Evolutionary conservation across 2,888 invertebrate species (phyloP).

Genomic region (Eretmocerus hayati): DNA sequence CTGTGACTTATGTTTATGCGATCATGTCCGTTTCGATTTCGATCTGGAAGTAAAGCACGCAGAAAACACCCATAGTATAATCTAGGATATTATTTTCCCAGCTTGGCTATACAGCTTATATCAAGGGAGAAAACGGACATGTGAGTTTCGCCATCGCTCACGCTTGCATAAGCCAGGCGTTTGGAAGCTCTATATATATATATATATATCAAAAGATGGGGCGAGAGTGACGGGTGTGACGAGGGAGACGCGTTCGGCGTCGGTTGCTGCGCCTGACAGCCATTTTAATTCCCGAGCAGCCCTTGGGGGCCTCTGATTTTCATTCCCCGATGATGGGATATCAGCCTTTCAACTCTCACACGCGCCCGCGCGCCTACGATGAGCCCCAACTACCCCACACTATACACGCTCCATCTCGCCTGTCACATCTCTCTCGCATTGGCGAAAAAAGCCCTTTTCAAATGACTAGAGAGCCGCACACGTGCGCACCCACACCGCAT

Average conservation of each 20-base stretch:
- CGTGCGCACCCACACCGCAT: constrained; percentile 11
- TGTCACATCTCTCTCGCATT: constrained; percentile 32
- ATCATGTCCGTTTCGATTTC: too few species aligned
- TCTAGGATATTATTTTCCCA: too few species aligned
- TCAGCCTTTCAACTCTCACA: constrained; percentile 21
- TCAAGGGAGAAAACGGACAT: too few species aligned
- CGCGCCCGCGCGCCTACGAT: not conserved
- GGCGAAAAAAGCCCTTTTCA: too few species aligned
- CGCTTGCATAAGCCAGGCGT: too few species aligned
- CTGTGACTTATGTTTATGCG: too few species aligned
- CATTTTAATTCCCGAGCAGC: constrained; percentile 39
- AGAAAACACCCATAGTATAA: too few species aligned
- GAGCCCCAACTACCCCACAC: not conserved
- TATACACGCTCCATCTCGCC: constrained; percentile 32
- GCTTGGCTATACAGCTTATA: too few species aligned
- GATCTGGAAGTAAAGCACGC: too few species aligned
- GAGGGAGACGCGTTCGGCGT: constrained; percentile 1
- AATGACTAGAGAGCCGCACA: not conserved
- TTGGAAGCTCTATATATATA: not conserved
- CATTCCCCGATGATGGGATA: constrained; percentile 31
- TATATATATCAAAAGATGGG: not conserved
- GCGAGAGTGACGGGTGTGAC: not conserved
- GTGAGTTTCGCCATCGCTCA: too few species aligned
- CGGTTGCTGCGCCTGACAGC: constrained; percentile 37
- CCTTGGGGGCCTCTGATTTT: constrained; percentile 34